phyloP scores from a whole-genome alignment of 2,113 vertebrate genomes.

The Vireo altiloquus region DNA sequence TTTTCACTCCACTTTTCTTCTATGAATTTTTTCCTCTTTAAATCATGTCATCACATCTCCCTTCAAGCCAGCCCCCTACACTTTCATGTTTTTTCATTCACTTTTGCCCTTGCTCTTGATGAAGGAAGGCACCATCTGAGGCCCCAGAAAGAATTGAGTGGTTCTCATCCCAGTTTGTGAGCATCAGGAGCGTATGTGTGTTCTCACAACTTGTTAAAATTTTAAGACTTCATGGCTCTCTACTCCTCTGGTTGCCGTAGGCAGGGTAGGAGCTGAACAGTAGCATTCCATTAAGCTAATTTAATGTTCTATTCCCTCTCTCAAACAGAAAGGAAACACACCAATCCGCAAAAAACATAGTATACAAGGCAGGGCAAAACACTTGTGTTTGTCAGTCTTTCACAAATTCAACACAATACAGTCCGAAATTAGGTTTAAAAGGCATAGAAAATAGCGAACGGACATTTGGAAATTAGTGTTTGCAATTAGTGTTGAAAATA shows the following conservation, averaged over 20 bases:
- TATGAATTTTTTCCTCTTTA: background rate
- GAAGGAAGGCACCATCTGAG: background rate
- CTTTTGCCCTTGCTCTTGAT: background rate
- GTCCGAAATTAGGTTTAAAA: constrained; percentile 4
- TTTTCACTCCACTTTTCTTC: background rate
- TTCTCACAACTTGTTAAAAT: constrained; percentile 26
- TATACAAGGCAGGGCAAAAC: background rate
- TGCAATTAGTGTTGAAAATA: background rate
- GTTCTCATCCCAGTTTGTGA: background rate
- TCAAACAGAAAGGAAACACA: background rate
- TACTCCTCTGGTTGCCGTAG: background rate
- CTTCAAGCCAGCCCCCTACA: background rate
- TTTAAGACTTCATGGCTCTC: constrained; percentile 17
- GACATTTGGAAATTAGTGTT: background rate
- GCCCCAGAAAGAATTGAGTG: background rate
- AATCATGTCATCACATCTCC: background rate
- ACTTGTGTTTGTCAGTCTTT: background rate
- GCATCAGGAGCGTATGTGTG: background rate
- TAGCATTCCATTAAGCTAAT: constrained; percentile 48
- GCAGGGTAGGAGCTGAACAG: background rate
- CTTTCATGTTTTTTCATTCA: background rate
- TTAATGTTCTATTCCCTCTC: constrained; percentile 20
- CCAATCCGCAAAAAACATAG: background rate
- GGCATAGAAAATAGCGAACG: background rate
- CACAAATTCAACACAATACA: background rate